Evolutionary conservation across 2,113 vertebrate genomes (phyloP), one percentile per base, ranked within the genome.

Genomic region (Lampris incognitus): DNA sequence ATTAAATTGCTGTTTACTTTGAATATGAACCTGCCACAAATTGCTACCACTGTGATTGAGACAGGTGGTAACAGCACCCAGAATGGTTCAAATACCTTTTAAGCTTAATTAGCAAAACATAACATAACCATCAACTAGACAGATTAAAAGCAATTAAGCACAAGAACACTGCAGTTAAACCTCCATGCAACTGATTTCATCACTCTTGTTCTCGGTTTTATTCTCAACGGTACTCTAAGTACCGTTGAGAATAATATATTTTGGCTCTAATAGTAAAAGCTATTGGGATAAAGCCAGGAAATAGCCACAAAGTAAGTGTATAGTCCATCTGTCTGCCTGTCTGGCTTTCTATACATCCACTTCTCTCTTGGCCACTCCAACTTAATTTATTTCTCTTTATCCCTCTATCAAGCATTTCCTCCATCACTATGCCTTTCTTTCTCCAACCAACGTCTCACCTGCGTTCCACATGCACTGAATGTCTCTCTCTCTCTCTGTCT

Each of bases 11-110:
- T 59, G 66, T 60, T 76, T 37, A 38, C 56, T 39, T 9, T 9
- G 6, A 58, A 39, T 39, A 7, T 73, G 63, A 5, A 7, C 78
- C 67, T 79, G 49, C 72, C 49, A 56, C 57, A 13, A 73, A 70
- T 6, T 42, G 6, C 46, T 72, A 42, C 55, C 6, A 37, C 24
- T 57, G n/a, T 13, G 10, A 9, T 50, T 69, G 56, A 61, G 56
- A 76, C 62, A 69, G 65, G 59, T 72, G 41, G 1, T 2, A 61
- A 66, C 9, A 55, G 61, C 54, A 46, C 44, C 46, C 65, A 66
- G n/a, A 42, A 13, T 2, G 37, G 40, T 61, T 51, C 68, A 42
- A 5, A 59, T 38, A 59, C 37, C 4, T 54, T 1, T 54, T 39
- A 59, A 59, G 40, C 8, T 9, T 59, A 39, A 59, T 59, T 59